Percentiles rank a stretch among this genome's conserved stretches.
phyloP scores from a whole-genome alignment of 2,113 vertebrate genomes.

The Todiramphus chloris region DNA sequence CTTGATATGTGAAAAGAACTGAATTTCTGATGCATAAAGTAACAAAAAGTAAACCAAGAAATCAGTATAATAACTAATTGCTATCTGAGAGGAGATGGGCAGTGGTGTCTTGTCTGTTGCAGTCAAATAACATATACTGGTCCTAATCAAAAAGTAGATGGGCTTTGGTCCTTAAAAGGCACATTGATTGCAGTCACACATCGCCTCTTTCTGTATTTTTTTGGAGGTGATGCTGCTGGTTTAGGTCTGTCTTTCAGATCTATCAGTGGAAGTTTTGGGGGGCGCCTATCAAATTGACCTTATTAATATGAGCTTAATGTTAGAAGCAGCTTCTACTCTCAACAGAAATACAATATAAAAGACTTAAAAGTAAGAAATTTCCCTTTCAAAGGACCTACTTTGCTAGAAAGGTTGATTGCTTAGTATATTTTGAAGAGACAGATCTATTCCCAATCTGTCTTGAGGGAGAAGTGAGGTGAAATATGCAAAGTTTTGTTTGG shows the following conservation, averaged over 20 bases:
- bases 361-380: background rate
- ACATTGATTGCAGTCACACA: background rate
- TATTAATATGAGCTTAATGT: background rate
- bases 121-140: background rate
- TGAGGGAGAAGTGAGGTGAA: background rate
- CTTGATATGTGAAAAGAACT: background rate
- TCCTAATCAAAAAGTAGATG: background rate
- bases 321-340: background rate
- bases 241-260: background rate
- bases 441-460: background rate
- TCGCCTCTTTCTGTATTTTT: fast-evolving
- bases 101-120: background rate
- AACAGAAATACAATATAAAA: background rate
- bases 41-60: background rate
- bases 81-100: background rate
- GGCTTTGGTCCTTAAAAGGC: background rate
- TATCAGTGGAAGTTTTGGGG: background rate
- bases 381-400: background rate
- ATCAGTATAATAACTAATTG: background rate
- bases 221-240: background rate
- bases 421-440: background rate
- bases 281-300: background rate
- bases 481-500: background rate
- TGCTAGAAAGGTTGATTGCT: background rate
- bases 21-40: background rate